Conservation (phyloP, 2,797 vertebrate species). For the Onychomys leucogaster region DNA sequence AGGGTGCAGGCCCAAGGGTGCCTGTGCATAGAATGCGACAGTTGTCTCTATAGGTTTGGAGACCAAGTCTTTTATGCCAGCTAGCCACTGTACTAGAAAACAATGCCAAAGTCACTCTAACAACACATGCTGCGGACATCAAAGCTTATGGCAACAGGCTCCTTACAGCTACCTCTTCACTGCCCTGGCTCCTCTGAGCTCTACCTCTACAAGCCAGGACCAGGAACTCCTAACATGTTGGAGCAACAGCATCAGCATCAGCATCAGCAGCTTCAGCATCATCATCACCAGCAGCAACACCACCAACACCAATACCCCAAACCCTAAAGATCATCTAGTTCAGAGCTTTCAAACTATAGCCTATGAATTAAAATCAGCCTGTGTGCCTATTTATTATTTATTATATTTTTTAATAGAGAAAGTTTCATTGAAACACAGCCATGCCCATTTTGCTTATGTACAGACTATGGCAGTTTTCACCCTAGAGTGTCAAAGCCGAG, state of each 20-base stretch:
- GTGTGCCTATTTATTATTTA: background rate
- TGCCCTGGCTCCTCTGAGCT: background rate
- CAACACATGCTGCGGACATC: background rate
- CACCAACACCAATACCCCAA: background rate
- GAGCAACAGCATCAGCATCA: background rate
- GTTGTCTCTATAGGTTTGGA: background rate
- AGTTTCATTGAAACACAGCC: background rate
- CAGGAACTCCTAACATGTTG: background rate
- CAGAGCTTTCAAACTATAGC: background rate
- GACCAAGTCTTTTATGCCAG: background rate
- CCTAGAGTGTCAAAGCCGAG: background rate
- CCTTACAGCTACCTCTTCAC: conserved; percentile 1
- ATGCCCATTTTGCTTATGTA: background rate
- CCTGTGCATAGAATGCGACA: background rate
- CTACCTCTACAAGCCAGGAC: background rate
- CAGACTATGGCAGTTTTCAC: background rate
- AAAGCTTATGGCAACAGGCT: background rate
- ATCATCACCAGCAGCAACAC: too few relatives aligned
- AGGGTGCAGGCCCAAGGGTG: background rate
- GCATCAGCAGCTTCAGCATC: too few relatives aligned
- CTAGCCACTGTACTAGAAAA: background rate
- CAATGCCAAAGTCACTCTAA: background rate
- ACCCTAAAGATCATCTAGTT: background rate
- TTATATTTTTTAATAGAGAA: background rate
- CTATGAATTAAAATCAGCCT: background rate